Evolutionary conservation across 2,888 invertebrate genomes (phyloP).

Genomic region (Deroplatys truncata): DNA sequence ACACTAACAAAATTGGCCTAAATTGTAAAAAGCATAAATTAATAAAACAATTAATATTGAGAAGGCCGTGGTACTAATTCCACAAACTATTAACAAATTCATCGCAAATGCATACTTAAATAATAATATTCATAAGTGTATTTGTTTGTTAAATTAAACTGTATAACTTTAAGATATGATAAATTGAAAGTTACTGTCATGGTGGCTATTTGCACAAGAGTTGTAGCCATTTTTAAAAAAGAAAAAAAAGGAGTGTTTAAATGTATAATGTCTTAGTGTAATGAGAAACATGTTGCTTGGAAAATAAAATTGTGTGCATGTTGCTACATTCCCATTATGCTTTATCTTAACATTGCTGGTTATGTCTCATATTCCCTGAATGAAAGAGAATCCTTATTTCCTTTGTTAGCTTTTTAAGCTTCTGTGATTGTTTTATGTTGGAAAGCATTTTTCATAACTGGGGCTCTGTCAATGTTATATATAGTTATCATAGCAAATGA

Average conservation of each 20-base stretch:
- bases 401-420: slow-evolving; percentile 11
- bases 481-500: background rate
- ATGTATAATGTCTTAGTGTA: slow-evolving; percentile 27
- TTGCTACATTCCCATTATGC: slow-evolving; percentile 24
- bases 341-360: slow-evolving; percentile 17
- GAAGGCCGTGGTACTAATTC: background rate
- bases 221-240: slow-evolving; percentile 19
- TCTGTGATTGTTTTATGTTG: background rate
- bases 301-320: slow-evolving; percentile 32
- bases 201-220: slow-evolving; percentile 9
- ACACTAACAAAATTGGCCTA: slow-evolving; percentile 3
- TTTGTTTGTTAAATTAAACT: slow-evolving; percentile 20
- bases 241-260: slow-evolving; percentile 3
- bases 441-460: background rate
- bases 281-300: slow-evolving; percentile 26
- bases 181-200: slow-evolving; percentile 10
- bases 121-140: slow-evolving; percentile 17
- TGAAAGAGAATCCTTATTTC: slow-evolving; percentile 5
- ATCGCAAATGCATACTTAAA: slow-evolving; percentile 14
- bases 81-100: background rate
- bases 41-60: background rate
- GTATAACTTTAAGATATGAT: slow-evolving; percentile 26
- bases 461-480: background rate
- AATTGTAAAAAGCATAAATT: background rate
- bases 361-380: slow-evolving; percentile 13